These are phyloP conservation scores for Nycteola revayana DNA, from an alignment of 2,888 invertebrate genomes.

Conservation along the genomic window DNA sequence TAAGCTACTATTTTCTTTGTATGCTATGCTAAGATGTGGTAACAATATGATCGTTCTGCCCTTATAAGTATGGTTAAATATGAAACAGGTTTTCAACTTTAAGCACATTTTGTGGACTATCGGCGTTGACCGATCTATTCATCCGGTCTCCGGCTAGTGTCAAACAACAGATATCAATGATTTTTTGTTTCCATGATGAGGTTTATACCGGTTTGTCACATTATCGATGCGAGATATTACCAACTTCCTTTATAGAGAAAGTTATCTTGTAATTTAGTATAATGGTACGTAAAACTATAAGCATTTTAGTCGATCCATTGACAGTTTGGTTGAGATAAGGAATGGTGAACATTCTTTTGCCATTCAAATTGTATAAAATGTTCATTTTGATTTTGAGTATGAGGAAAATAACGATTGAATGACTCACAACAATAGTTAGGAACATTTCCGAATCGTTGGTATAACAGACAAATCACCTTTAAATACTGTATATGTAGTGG, in stretches of 20 bases:
- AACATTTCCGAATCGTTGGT: too few relatives aligned
- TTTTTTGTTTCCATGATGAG: slow-evolving; percentile 30
- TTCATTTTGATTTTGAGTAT: too few relatives aligned
- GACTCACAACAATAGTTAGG: too few relatives aligned
- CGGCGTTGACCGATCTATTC: slow-evolving; percentile 6
- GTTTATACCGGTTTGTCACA: slow-evolving; percentile 29
- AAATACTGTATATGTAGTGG: slow-evolving; percentile 41
- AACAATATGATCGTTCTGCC: too few relatives aligned
- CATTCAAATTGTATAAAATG: too few relatives aligned
- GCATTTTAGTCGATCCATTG: not conserved
- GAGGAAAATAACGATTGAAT: too few relatives aligned
- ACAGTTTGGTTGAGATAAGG: slow-evolving; percentile 4
- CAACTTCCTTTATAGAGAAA: slow-evolving; percentile 14
- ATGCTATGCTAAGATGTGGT: too few relatives aligned
- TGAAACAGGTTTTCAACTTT: too few relatives aligned
- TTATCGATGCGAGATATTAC: slow-evolving; percentile 22
- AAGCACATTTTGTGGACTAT: not conserved
- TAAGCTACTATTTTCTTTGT: too few relatives aligned
- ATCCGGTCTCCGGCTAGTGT: slow-evolving; percentile 49
- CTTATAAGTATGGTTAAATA: too few relatives aligned
- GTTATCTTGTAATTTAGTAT: slow-evolving; percentile 7
- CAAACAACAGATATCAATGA: slow-evolving; percentile 32
- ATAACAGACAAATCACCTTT: too few relatives aligned
- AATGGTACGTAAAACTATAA: not conserved
- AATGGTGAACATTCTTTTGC: too few relatives aligned